Percentiles rank a stretch among this genome's conserved stretches.
Evolutionary conservation across 2,797 vertebrate genomes (phyloP).

Genomic region (Dryobates pubescens): DNA sequence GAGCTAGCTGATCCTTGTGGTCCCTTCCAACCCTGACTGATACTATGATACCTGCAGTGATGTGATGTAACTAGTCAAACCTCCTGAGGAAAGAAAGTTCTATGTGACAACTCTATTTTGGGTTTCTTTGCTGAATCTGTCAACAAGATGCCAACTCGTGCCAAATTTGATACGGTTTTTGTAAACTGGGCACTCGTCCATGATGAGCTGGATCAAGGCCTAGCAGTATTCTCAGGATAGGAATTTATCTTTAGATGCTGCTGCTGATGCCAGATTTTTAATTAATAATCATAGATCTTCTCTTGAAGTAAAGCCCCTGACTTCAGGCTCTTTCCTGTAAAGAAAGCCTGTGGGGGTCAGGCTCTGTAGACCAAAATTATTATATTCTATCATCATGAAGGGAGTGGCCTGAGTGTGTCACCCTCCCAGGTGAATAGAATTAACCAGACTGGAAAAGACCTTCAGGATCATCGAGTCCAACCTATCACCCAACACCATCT

Average conservation of each 20-base stretch:
- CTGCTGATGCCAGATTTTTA: neutral
- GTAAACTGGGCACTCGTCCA: neutral
- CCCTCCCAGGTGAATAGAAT: neutral
- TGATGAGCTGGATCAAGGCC: neutral
- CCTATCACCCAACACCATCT: too few relatives aligned
- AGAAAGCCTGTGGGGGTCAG: neutral
- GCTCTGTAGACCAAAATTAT: neutral
- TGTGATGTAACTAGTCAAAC: neutral
- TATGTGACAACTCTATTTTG: neutral
- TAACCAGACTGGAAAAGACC: too few relatives aligned
- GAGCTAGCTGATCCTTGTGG: too few relatives aligned
- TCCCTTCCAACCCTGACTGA: too few relatives aligned
- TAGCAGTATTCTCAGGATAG: neutral
- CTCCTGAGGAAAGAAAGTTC: neutral
- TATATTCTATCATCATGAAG: neutral
- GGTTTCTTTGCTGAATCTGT: neutral
- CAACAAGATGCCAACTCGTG: neutral
- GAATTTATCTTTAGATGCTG: neutral
- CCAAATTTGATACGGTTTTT: neutral
- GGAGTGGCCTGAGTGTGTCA: neutral
- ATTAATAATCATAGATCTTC: neutral
- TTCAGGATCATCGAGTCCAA: too few relatives aligned
- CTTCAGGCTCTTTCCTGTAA: neutral
- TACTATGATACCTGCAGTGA: neutral
- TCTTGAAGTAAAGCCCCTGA: neutral